phyloP scores from a whole-genome alignment of 2,797 vertebrate genomes.

The Dendrocincla tyrannina region DNA sequence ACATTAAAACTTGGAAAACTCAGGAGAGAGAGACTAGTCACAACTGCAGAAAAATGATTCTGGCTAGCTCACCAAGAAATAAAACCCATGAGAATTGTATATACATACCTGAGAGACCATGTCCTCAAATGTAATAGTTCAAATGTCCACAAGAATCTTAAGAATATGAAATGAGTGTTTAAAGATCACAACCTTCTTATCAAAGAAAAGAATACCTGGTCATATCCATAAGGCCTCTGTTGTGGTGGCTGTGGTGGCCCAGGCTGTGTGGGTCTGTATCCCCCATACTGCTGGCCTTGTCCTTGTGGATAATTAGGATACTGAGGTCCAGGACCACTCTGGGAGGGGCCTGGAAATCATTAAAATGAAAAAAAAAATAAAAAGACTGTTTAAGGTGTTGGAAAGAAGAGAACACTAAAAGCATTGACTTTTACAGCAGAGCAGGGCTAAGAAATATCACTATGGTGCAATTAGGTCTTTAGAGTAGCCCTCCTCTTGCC shows the following conservation, averaged over 20 bases:
- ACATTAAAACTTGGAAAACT: neutral
- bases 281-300: conserved; percentile 95
- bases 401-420: neutral
- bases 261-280: conserved; percentile 92
- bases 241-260: conserved; percentile 94
- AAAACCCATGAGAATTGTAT: neutral
- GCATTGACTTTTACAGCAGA: neutral
- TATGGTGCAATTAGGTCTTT: neutral
- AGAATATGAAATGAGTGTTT: neutral
- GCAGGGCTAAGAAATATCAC: neutral
- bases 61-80: neutral
- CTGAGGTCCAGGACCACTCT: conserved; percentile 89
- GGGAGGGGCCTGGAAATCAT: conserved; percentile 84
- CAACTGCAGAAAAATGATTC: neutral
- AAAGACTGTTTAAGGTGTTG: neutral
- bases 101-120: neutral
- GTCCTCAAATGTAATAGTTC: neutral
- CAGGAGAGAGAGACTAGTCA: neutral
- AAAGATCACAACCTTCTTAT: neutral
- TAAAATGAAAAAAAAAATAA: neutral
- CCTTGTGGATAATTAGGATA: conserved; percentile 97
- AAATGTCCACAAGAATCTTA: neutral
- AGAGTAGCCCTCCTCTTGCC: neutral
- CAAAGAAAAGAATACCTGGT: conserved; percentile 84
- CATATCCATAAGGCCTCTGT: conserved; percentile 96